Evolutionary conservation across 2,797 vertebrate genomes (phyloP).

Genomic region (Pelochelys cantorii): DNA sequence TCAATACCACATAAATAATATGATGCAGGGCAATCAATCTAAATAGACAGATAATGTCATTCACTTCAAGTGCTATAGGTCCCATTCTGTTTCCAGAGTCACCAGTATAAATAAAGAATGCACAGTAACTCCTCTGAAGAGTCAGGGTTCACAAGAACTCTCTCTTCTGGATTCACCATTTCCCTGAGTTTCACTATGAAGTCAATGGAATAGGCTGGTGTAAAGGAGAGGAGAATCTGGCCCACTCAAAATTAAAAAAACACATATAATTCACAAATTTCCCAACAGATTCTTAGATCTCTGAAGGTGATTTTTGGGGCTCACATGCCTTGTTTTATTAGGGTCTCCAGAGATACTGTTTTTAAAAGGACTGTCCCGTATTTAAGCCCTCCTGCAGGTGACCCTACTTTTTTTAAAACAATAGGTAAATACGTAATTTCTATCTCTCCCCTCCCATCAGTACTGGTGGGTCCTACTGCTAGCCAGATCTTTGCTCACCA

Average conservation of each 20-base stretch:
- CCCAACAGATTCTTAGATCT: neutral
- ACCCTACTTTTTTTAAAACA: too few relatives aligned
- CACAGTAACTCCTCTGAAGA: neutral
- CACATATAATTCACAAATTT: neutral
- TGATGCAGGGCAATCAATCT: neutral
- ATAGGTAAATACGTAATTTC: too few relatives aligned
- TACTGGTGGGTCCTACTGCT: too few relatives aligned
- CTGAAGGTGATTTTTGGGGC: neutral
- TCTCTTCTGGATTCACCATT: neutral
- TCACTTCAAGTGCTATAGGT: neutral
- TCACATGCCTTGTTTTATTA: neutral
- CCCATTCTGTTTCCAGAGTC: neutral
- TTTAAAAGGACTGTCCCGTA: too few relatives aligned
- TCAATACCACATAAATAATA: neutral
- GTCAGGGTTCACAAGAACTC: neutral
- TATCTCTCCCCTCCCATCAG: too few relatives aligned
- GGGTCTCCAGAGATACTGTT: too few relatives aligned
- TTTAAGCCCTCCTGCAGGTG: too few relatives aligned
- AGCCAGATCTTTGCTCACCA: too few relatives aligned
- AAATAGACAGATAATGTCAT: neutral
- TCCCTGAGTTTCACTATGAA: neutral
- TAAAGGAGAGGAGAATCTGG: neutral
- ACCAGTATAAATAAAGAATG: neutral
- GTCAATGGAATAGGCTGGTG: neutral
- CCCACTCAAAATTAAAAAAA: fast-evolving